A percentile compares a stretch with the other conserved stretches of the same genome.
phyloP scores from a whole-genome alignment of 2,113 vertebrate genomes.

The Barbus barbus region DNA sequence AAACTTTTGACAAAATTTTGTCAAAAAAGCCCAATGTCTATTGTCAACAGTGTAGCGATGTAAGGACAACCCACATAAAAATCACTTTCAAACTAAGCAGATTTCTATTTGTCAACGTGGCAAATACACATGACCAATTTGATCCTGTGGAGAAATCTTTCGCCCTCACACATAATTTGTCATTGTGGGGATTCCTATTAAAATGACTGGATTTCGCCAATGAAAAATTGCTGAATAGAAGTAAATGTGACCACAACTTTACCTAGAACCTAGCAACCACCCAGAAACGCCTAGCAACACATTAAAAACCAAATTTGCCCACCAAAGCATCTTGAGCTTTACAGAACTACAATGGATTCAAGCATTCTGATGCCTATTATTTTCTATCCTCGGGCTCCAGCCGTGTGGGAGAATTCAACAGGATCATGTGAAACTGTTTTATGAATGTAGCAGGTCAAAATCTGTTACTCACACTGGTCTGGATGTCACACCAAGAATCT shows the following conservation, averaged over 20 bases:
- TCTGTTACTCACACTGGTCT: slow-evolving; percentile 41
- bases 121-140: neutral
- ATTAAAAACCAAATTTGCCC: neutral
- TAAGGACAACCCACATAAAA: neutral
- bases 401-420: neutral
- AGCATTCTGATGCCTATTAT: neutral
- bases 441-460: slow-evolving; percentile 45
- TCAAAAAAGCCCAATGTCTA: neutral
- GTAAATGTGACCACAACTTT: neutral
- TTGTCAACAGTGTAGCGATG: neutral
- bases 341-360: neutral
- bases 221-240: neutral
- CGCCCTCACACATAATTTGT: neutral
- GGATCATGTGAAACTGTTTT: slow-evolving; percentile 14
- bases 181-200: neutral
- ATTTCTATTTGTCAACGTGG: neutral
- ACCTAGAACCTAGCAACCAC: neutral
- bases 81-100: neutral
- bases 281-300: neutral
- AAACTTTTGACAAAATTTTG: neutral
- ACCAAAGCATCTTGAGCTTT: neutral
- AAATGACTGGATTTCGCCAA: neutral
- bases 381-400: neutral
- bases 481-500: slow-evolving; percentile 44
- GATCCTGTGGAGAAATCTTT: neutral